Conservation (phyloP, 2,888 invertebrate species). For the Callosobruchus maculatus region DNA sequence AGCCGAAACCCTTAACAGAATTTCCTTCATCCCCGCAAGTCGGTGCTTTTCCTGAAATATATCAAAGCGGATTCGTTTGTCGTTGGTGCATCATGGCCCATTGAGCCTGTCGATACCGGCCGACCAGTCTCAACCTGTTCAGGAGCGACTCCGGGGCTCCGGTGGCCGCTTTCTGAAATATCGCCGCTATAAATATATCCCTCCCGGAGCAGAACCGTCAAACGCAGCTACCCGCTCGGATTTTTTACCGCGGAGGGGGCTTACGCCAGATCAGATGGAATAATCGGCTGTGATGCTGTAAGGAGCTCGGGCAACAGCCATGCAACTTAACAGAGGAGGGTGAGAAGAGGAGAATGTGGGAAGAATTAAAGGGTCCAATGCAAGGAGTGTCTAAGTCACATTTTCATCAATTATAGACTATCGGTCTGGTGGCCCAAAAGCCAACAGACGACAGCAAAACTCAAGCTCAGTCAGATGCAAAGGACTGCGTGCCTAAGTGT, state of each 20-base stretch:
- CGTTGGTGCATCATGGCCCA: not conserved
- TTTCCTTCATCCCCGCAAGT: not conserved
- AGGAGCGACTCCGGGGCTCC: not conserved
- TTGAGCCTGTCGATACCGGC: not conserved
- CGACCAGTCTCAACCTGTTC: not conserved
- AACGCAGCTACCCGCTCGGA: not conserved
- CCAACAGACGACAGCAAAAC: no score
- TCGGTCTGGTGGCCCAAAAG: no score
- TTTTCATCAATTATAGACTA: no score
- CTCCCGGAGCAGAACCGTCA: not conserved
- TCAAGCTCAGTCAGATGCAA: no score
- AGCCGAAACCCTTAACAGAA: not conserved
- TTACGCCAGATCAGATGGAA: not conserved
- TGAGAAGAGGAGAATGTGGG: not conserved
- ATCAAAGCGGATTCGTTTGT: not conserved
- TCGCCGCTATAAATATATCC: not conserved
- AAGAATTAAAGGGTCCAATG: no score
- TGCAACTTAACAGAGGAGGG: not conserved
- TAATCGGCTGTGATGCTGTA: not conserved
- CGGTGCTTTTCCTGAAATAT: not conserved
- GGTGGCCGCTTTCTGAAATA: not conserved
- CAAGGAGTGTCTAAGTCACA: no score
- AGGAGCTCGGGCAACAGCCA: not conserved
- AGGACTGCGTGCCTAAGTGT: no score
- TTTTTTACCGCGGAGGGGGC: not conserved